These are phyloP conservation scores for Apotomis capreana DNA, from an alignment of 2,888 invertebrate genomes.

Conservation along the genomic window DNA sequence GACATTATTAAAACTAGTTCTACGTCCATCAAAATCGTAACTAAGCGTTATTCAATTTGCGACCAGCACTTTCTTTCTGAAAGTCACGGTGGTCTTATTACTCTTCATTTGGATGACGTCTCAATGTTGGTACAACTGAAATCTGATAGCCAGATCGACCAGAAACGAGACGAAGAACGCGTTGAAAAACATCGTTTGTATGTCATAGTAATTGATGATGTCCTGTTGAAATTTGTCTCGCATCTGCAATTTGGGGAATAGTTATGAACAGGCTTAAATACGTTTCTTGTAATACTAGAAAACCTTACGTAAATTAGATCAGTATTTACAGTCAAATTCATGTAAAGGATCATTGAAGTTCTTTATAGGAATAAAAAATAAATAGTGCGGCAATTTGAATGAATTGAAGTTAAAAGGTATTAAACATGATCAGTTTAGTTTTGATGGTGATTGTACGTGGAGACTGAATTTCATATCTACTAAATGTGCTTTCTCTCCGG, in stretches of 20 bases:
- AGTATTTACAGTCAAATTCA: neutral
- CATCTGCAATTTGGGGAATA: slow-evolving; percentile 13
- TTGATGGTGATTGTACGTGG: too few relatives aligned
- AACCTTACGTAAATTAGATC: neutral
- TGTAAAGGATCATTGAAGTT: too few relatives aligned
- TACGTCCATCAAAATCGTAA: slow-evolving; percentile 33
- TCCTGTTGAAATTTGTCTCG: slow-evolving; percentile 22
- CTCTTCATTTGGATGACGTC: slow-evolving; percentile 80
- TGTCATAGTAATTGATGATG: slow-evolving; percentile 41
- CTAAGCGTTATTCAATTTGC: slow-evolving; percentile 71
- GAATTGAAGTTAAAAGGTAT: too few relatives aligned
- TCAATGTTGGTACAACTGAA: slow-evolving; percentile 70
- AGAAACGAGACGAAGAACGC: slow-evolving; percentile 49
- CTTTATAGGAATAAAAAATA: too few relatives aligned
- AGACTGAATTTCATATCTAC: too few relatives aligned
- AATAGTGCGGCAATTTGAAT: too few relatives aligned
- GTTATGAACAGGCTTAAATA: neutral
- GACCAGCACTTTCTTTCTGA: slow-evolving; percentile 71
- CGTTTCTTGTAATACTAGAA: neutral
- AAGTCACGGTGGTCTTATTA: slow-evolving; percentile 75
- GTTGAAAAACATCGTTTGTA: slow-evolving; percentile 48
- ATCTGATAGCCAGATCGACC: slow-evolving; percentile 57
- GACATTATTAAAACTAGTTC: slow-evolving; percentile 13
- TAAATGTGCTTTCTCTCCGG: too few relatives aligned
- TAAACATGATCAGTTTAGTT: too few relatives aligned